Percentiles rank a stretch among this genome's conserved stretches.
These are phyloP conservation scores for Carassius gibelio DNA, from an alignment of 2,113 vertebrate genomes.

Conservation along the genomic window DNA sequence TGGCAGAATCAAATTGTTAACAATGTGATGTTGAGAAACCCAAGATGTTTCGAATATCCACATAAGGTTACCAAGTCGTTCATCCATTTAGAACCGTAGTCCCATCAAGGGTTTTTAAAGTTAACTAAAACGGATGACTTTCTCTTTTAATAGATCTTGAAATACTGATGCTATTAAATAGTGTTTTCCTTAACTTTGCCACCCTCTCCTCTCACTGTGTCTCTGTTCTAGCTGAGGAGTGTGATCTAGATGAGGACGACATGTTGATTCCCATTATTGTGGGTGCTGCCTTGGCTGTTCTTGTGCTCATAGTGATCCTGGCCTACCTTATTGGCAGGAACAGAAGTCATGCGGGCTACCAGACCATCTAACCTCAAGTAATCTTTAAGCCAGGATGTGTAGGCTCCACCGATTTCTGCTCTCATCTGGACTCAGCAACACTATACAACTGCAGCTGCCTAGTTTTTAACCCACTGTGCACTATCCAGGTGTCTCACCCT, in stretches of 20 bases:
- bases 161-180: no score
- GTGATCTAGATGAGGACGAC: constrained; percentile 86
- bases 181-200: no score
- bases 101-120: no score
- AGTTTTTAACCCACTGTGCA: constrained; percentile 22
- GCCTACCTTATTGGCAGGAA: constrained; percentile 96
- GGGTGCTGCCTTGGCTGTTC: constrained; percentile 90
- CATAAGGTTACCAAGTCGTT: no score
- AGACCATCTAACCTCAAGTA: constrained; percentile 85
- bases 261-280: constrained; percentile 97
- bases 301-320: constrained; percentile 92
- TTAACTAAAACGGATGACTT: no score
- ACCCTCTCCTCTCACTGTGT: neutral
- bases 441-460: constrained; percentile 21
- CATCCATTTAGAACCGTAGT: no score
- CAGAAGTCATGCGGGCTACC: constrained; percentile 97
- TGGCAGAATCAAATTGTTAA: neutral
- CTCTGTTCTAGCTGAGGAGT: constrained; percentile 83
- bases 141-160: no score
- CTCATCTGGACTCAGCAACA: constrained; percentile 43
- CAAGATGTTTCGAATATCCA: no score
- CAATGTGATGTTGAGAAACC: neutral
- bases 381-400: constrained; percentile 63
- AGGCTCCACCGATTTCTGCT: constrained; percentile 63
- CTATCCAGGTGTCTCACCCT: constrained; percentile 26